Percentiles rank a stretch among this genome's conserved stretches.
phyloP scores from a whole-genome alignment of 2,113 vertebrate genomes.

The Empidonax alnorum region DNA sequence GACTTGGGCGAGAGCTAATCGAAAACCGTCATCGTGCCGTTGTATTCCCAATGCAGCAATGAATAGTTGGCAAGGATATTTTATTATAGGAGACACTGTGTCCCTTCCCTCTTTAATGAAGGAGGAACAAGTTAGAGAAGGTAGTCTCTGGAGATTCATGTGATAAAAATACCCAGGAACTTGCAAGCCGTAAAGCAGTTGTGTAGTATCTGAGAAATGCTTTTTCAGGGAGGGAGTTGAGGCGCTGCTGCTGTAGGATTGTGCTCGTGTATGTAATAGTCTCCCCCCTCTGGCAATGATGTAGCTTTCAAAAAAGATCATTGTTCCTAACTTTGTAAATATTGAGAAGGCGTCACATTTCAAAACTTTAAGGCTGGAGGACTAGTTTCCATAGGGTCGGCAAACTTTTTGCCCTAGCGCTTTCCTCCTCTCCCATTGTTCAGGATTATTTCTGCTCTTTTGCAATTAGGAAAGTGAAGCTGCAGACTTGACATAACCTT shows the following conservation, averaged over 20 bases:
- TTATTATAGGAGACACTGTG: background rate
- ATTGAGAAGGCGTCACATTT: background rate
- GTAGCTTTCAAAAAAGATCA: background rate
- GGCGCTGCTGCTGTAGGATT: background rate
- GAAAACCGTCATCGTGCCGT: background rate
- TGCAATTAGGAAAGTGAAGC: background rate
- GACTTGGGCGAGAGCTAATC: background rate
- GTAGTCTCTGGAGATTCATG: constrained; percentile 9
- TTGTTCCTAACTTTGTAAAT: background rate
- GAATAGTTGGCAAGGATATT: background rate
- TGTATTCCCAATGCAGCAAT: background rate
- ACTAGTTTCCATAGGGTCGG: background rate
- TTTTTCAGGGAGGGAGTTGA: constrained; percentile 7
- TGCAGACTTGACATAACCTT: background rate
- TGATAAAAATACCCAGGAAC: constrained; percentile 37
- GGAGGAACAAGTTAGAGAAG: background rate
- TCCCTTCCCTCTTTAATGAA: constrained; percentile 17
- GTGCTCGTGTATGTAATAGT: constrained; percentile 49
- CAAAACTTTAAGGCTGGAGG: background rate
- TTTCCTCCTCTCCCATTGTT: background rate
- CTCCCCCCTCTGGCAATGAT: constrained; percentile 68
- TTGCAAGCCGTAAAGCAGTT: background rate
- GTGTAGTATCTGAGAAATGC: background rate
- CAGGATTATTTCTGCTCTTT: background rate
- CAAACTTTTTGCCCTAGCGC: background rate